Conservation (phyloP, 2,113 vertebrate genomes). For the Colistium nudipinnis region DNA sequence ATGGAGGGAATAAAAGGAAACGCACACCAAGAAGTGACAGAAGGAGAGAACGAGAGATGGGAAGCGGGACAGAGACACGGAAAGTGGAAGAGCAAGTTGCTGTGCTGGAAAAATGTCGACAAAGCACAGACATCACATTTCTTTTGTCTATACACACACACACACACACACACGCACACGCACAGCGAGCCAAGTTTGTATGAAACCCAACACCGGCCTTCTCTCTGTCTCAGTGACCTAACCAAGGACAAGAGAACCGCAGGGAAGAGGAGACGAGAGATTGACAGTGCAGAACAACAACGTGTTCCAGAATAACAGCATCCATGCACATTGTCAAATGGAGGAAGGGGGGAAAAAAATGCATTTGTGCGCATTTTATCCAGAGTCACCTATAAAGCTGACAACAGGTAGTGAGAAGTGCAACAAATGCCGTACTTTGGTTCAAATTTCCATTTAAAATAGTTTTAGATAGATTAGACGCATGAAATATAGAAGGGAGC, state of each 20-base stretch:
- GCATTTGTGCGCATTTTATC: not conserved
- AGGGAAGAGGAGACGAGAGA: constrained; percentile 63
- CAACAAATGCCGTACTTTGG: not conserved
- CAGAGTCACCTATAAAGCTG: not conserved
- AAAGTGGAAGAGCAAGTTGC: constrained; percentile 56
- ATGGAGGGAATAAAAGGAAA: constrained; percentile 43
- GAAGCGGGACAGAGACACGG: constrained; percentile 40
- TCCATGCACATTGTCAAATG: too few species aligned
- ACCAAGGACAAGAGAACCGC: constrained; percentile 69
- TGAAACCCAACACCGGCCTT: constrained; percentile 71
- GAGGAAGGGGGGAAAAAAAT: not conserved
- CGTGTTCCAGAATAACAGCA: constrained; percentile 50
- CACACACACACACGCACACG: constrained; percentile 11
- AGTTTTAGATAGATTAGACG: not conserved
- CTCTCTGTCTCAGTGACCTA: constrained; percentile 64
- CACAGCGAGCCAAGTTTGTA: constrained; percentile 21
- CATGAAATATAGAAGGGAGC: constrained; percentile 3
- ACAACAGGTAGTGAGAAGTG: not conserved
- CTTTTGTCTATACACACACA: constrained; percentile 31
- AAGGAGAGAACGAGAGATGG: constrained; percentile 39
- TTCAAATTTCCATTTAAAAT: constrained; percentile 17
- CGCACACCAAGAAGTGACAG: constrained; percentile 18
- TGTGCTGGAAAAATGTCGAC: constrained; percentile 31
- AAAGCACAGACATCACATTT: constrained; percentile 36
- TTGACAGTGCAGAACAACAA: constrained; percentile 36